Percentiles rank a stretch among this genome's conserved stretches.
Evolutionary conservation across 2,888 invertebrate genomes (phyloP).

Genomic region (Hydroisotoma schaefferi): DNA sequence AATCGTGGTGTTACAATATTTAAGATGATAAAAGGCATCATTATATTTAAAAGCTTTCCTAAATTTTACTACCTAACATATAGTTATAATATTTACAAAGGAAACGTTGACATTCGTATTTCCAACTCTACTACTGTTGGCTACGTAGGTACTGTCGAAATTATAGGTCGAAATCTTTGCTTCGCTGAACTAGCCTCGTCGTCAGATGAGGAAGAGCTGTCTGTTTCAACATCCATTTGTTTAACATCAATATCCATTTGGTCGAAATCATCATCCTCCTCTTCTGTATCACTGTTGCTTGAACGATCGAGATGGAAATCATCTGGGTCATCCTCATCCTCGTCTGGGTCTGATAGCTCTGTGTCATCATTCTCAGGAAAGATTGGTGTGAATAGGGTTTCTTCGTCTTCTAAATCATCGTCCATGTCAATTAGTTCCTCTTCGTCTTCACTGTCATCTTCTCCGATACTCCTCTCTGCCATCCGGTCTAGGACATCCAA

Average conservation of each 20-base stretch:
- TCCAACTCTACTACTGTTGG: no score
- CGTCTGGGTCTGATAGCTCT: constrained; percentile 23
- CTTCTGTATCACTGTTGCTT: constrained; percentile 26
- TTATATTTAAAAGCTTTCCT: no score
- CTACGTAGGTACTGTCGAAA: no score
- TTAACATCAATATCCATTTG: constrained; percentile 13
- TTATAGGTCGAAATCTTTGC: no score
- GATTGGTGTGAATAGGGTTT: no score
- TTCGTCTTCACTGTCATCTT: neutral
- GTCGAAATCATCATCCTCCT: constrained; percentile 26
- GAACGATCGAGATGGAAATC: constrained; percentile 25
- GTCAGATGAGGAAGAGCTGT: neutral
- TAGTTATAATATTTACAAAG: no score
- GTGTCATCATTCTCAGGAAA: neutral
- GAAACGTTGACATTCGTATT: no score
- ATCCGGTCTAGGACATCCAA: neutral
- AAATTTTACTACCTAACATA: no score
- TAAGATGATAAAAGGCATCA: no score
- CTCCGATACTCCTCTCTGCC: neutral
- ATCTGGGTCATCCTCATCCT: constrained; percentile 25
- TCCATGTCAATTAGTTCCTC: neutral
- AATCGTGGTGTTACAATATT: neutral
- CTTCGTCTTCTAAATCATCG: neutral
- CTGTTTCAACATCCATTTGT: constrained; percentile 3
- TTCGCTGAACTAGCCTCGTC: no score